Conservation (phyloP, 2,113 vertebrate species). For the Silurus asotus region DNA sequence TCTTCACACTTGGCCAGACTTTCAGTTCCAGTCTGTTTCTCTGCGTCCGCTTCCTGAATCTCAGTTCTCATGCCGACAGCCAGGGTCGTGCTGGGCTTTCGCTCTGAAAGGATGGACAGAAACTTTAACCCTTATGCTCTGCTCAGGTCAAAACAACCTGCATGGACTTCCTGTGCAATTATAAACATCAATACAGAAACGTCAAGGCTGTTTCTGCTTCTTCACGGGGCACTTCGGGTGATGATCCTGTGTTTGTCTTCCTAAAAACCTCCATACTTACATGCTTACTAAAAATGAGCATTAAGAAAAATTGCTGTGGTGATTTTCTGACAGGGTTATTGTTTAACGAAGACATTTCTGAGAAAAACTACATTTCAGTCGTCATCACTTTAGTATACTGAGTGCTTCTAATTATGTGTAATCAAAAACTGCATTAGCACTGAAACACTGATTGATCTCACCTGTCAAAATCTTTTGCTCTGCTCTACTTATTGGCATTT, state of each 20-base stretch:
- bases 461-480: conserved; percentile 76
- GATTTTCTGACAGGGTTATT: too few relatives aligned
- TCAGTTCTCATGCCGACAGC: conserved; percentile 40
- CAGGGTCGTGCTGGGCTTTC: conserved; percentile 27
- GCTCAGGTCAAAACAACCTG: neutral
- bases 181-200: too few relatives aligned
- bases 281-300: too few relatives aligned
- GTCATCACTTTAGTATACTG: neutral
- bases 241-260: too few relatives aligned
- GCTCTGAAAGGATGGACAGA: conserved; percentile 46
- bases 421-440: neutral
- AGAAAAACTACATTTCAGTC: too few relatives aligned
- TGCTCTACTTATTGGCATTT: conserved; percentile 66
- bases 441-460: conserved; percentile 54
- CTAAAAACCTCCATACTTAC: too few relatives aligned
- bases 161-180: neutral
- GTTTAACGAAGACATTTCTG: too few relatives aligned
- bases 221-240: too few relatives aligned
- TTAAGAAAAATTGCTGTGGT: too few relatives aligned
- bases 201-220: too few relatives aligned
- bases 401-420: neutral
- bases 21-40: neutral
- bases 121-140: neutral
- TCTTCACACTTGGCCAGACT: conserved; percentile 69
- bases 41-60: neutral